Conservation (phyloP, 2,888 invertebrate genomes). For the Brenthis ino region DNA sequence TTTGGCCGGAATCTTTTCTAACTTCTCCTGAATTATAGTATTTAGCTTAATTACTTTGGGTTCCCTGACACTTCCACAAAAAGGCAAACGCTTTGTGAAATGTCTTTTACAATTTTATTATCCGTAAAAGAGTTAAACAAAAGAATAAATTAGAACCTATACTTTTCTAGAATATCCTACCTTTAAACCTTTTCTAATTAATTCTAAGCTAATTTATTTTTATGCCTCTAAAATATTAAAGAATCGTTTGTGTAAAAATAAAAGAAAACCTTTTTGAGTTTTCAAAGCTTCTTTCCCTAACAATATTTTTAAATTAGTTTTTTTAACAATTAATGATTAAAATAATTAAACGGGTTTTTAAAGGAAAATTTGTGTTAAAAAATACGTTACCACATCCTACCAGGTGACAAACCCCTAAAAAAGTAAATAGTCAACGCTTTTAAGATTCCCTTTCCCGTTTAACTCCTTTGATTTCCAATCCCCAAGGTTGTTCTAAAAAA, state of each 20-base stretch:
- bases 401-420: slow-evolving; percentile 42
- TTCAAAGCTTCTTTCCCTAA: neutral
- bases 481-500: slow-evolving; percentile 47
- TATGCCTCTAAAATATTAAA: neutral
- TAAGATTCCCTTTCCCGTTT: slow-evolving; percentile 48
- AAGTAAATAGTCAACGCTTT: slow-evolving; percentile 54
- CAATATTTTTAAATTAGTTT: neutral
- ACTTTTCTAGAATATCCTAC: slow-evolving; percentile 7
- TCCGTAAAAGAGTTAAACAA: slow-evolving; percentile 12
- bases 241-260: too few species aligned
- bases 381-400: slow-evolving; percentile 20
- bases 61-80: slow-evolving; percentile 38
- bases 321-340: neutral
- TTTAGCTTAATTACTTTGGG: slow-evolving; percentile 64
- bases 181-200: slow-evolving; percentile 9
- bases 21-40: slow-evolving; percentile 68
- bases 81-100: slow-evolving; percentile 30
- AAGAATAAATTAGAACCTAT: slow-evolving; percentile 12
- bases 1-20: slow-evolving; percentile 69
- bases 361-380: slow-evolving; percentile 1
- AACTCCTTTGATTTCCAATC: slow-evolving; percentile 59
- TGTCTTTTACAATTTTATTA: slow-evolving; percentile 15
- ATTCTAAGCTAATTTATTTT: slow-evolving; percentile 16
- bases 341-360: slow-evolving; percentile 2
- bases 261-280: slow-evolving; percentile 3